These are phyloP conservation scores for Haemorhous mexicanus DNA, from an alignment of 2,113 vertebrate genomes.

Conservation along the genomic window DNA sequence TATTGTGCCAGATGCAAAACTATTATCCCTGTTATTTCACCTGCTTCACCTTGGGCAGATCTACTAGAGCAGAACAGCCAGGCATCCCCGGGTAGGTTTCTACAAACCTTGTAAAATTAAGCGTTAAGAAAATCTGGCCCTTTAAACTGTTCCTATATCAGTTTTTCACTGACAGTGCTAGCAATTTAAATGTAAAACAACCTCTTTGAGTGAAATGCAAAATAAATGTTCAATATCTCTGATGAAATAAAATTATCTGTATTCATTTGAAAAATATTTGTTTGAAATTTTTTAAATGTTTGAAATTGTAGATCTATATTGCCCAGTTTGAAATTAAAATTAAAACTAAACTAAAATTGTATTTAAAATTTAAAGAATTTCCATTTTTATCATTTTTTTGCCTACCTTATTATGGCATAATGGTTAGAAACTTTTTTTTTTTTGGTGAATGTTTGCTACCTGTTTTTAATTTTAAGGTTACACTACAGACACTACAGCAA, in stretches of 20 bases:
- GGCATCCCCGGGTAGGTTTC: neutral
- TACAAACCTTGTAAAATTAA: neutral
- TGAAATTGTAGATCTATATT: neutral
- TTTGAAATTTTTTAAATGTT: neutral
- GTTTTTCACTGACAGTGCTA: neutral
- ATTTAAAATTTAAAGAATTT: neutral
- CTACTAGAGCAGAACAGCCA: neutral
- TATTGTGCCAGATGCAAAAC: neutral
- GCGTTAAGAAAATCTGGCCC: neutral
- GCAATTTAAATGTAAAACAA: neutral
- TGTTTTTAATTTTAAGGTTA: neutral
- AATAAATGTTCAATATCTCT: neutral
- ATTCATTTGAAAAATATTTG: neutral
- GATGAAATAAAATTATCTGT: neutral
- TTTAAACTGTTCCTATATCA: neutral
- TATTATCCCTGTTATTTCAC: neutral
- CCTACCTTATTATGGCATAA: neutral
- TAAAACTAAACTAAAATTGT: neutral
- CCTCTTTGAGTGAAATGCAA: neutral
- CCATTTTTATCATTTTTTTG: neutral
- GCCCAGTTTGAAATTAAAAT: neutral
- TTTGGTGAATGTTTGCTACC: neutral
- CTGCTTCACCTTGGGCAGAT: neutral
- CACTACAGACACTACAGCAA: neutral
- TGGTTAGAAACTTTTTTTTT: neutral